These are phyloP conservation scores for Limosa lapponica DNA, from an alignment of 2,797 vertebrate genomes.

Conservation along the genomic window DNA sequence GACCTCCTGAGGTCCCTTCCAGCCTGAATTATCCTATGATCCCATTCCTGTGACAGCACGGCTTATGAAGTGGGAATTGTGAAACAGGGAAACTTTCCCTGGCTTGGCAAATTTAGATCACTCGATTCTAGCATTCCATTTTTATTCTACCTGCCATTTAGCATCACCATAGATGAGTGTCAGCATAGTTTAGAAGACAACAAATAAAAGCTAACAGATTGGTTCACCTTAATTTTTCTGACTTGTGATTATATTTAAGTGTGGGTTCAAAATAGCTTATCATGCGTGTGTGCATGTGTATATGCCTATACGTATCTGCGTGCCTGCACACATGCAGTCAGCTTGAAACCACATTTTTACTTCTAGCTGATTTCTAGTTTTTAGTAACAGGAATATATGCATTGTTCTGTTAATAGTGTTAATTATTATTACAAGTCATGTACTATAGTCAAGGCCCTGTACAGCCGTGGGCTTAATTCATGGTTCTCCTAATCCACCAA, in stretches of 20 bases:
- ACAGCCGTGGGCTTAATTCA: not conserved
- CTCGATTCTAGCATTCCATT: not conserved
- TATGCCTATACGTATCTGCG: not conserved
- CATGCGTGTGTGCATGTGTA: not conserved
- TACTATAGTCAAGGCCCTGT: not conserved
- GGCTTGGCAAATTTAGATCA: not conserved
- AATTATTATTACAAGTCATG: not conserved
- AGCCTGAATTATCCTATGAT: not conserved
- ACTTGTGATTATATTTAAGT: not conserved
- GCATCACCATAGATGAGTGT: not conserved
- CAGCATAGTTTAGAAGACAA: not conserved
- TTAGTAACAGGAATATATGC: not conserved
- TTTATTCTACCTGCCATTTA: not conserved
- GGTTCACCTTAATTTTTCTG: not conserved
- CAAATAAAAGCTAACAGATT: not conserved
- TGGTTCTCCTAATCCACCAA: not conserved
- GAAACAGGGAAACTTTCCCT: not conserved
- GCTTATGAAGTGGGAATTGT: not conserved
- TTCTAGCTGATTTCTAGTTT: not conserved
- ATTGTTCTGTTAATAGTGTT: not conserved
- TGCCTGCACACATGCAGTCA: not conserved
- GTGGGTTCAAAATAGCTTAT: not conserved
- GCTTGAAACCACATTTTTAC: not conserved
- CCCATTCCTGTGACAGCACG: not conserved
- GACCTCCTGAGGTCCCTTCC: not conserved